Base-by-base conservation (phyloP, 2,888 invertebrate genomes). In the Geotrupes spiniger region DNA sequence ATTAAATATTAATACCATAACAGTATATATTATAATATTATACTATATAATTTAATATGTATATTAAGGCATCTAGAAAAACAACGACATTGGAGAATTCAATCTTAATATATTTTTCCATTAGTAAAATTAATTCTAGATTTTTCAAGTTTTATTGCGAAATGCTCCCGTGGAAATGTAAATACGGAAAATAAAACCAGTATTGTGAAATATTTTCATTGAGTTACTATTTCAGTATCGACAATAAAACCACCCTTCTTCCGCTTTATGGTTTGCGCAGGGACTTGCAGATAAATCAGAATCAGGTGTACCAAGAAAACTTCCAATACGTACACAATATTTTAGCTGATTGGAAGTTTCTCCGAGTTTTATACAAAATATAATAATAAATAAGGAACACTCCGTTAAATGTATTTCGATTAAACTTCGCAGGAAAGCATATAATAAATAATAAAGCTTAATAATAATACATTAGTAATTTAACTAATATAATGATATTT, bases 171-270 rank as follows among this genome's bases (percentile, higher is more conserved):
- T 42, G 52, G 45, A 60, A 57, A 60, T 60, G 60, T 56, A 60
- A 58, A 58, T 59, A 50, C 52, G 42, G 55, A 56, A 54, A 57
- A 57, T 56, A 57, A 60, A 58, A 57, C 50, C 52, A 51, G 15
- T 62, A 63, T 65, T 64, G 65, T 65, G 63, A 66, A 68, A 68
- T 68, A 68, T 68, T 66, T 66, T 65, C 66, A 66, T 66, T 59
- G 64, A 63, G 64, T 66, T 64, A 62, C 58, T 62, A 61, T 61
- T 58, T 56, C 57, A 61, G 62, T 58, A 61, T 63, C 59, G 65
- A 61, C 66, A 60, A 66, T 68, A 68, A 68, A 68, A 66, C 62
- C 62, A 59, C 63, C 63, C 65, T 63, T 58, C 61, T 61, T 59
- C 61, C 61, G 60, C 59, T 65, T 67, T 67, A 65, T 63, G 59